Evolutionary conservation across 2,113 vertebrate species (phyloP), one percentile per base, ranked within the genome.

Genomic region (Ceuthmochares aereus): DNA sequence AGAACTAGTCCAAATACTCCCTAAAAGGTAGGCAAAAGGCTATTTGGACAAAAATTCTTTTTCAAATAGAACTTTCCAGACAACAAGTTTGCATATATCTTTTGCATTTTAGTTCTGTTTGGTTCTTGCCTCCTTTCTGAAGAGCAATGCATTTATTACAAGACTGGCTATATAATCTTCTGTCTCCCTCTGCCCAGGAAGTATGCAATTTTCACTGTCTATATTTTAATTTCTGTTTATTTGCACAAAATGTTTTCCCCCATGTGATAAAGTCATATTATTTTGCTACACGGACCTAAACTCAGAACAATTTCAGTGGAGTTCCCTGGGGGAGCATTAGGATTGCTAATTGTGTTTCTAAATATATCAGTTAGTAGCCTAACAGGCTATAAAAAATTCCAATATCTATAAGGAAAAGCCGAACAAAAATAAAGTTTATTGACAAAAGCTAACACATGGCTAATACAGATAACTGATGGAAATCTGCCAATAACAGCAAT

Each of bases 371-470:
- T n/a, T 27, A 83, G 63, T 69, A 76, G 36, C 59, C 40, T 58
- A 66, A 67, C 36, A 64, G 70, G 25, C 62, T 87, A 62, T 64
- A 85, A 89, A 76, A 58, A 68, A 94, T 94, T 87, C 74, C 25
- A 1, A 59, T 79, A 74, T 51, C 29, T 62, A 10, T 79, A 76
- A 82, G 64, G 59, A 91, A 81, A 87, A 91, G 54, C 20, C 56
- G 49, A 51, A 76, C 70, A 93, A 83, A 83, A 96, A 85, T 60
- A 90, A 93, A 87, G 75, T 36, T 43, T 83, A 49, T 47, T 90
- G 90, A 94, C 82, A 52, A 73, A 79, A 85, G n/a, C 66, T 63
- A 79, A 32, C 88, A 68, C 30, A 30, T 87, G 87, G 82, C 45
- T 76, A 58, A 83, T 73, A 66, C 2, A 1, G 22, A 87, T 32